A percentile compares a stretch with the other conserved stretches of the same genome.
Conservation (phyloP, 2,888 invertebrate genomes). For the Thymelicus lineola region DNA sequence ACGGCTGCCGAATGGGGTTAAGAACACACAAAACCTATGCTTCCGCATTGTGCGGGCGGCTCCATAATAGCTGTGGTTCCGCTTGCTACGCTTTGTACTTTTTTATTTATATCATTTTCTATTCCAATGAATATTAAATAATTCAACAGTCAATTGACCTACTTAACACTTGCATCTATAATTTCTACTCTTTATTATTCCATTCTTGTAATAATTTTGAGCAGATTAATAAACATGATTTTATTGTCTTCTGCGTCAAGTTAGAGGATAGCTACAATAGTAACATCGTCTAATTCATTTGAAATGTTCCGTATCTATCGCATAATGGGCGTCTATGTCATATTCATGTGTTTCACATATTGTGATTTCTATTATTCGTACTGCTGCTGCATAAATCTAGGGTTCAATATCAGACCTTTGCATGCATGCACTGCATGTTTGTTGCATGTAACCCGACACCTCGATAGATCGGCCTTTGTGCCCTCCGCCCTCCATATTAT, state of each 20-base stretch:
- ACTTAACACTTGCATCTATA: neutral
- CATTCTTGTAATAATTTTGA: neutral
- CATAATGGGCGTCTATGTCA: constrained; percentile 30
- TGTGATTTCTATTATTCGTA: constrained; percentile 36
- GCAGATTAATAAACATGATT: neutral
- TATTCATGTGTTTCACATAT: constrained; percentile 36
- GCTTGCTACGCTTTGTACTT: constrained; percentile 15
- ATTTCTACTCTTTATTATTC: neutral
- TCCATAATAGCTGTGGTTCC: constrained; percentile 32
- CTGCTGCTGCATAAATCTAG: constrained; percentile 37
- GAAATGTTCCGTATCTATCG: constrained; percentile 5
- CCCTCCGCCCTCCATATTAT: constrained; percentile 40
- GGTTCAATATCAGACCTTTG: constrained; percentile 41
- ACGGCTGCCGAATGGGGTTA: constrained; percentile 43
- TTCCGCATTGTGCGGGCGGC: constrained; percentile 34
- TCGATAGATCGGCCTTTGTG: constrained; percentile 44
- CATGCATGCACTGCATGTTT: constrained; percentile 41
- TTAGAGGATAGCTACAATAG: neutral
- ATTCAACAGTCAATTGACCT: constrained; percentile 4
- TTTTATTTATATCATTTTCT: constrained; percentile 21
- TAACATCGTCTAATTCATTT: constrained; percentile 2
- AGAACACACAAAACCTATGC: constrained; percentile 39
- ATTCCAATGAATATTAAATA: constrained; percentile 15
- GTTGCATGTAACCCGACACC: constrained; percentile 45
- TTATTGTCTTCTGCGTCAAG: neutral